Evolutionary conservation across 1,140 invertebrate genomes (phyloP).

Genomic region (Argopecten irradians): DNA sequence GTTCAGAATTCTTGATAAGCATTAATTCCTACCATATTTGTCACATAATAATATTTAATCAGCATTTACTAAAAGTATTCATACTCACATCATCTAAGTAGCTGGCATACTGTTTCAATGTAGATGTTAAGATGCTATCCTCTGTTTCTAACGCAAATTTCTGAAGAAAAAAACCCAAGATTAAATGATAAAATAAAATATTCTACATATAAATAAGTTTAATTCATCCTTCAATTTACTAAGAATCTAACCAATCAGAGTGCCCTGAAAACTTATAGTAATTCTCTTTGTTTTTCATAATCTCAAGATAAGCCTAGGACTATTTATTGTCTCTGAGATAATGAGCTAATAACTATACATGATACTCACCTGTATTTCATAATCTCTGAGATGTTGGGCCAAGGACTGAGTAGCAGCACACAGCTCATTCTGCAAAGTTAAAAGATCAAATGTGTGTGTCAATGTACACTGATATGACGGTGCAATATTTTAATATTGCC

Average conservation of each 20-base stretch:
- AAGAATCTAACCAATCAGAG: not conserved
- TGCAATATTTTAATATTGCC: too few relatives aligned
- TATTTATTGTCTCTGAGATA: not conserved
- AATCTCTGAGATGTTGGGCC: slow-evolving; percentile 76
- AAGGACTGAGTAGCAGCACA: slow-evolving; percentile 76
- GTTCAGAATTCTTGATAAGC: too few relatives aligned
- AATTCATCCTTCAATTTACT: not conserved
- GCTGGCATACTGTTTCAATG: slow-evolving; percentile 76
- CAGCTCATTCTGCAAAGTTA: slow-evolving; percentile 76
- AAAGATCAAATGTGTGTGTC: too few relatives aligned
- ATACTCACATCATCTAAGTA: slow-evolving; percentile 77
- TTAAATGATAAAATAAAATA: not conserved
- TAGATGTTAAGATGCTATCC: slow-evolving; percentile 76
- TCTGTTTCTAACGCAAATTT: slow-evolving; percentile 77
- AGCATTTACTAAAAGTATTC: not conserved
- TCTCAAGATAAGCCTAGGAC: not conserved
- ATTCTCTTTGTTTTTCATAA: too few relatives aligned
- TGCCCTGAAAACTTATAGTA: not conserved
- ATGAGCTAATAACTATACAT: not conserved
- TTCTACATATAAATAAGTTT: not conserved
- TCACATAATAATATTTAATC: slow-evolving; percentile 31
- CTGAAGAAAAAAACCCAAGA: slow-evolving; percentile 62
- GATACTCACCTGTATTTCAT: slow-evolving; percentile 76
- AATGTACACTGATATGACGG: too few relatives aligned
- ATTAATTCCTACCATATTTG: too few relatives aligned